Conservation (phyloP, 2,113 vertebrate genomes). For the Dascyllus trimaculatus region DNA sequence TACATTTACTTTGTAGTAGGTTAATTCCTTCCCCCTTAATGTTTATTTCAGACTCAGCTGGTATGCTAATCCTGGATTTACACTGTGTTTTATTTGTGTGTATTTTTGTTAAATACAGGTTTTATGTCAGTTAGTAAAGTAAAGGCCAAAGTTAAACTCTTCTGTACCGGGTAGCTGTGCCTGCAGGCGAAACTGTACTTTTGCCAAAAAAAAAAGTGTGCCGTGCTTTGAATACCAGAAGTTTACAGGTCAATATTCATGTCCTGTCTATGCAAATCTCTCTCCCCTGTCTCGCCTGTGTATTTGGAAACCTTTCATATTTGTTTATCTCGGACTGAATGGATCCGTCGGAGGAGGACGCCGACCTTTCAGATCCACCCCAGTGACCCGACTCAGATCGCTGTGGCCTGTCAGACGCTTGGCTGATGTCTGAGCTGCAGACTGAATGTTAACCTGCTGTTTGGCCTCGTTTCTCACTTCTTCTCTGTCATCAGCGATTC, state of each 20-base stretch:
- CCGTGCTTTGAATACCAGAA: constrained; percentile 25
- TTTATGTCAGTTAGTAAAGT: constrained; percentile 11
- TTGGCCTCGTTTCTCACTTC: constrained; percentile 45
- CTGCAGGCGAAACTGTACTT: constrained; percentile 2
- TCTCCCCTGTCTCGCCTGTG: constrained; percentile 34
- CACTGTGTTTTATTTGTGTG: neutral
- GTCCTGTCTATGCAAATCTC: constrained; percentile 55
- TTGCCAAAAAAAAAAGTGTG: constrained; percentile 2
- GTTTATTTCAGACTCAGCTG: neutral
- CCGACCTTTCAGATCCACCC: constrained; percentile 72
- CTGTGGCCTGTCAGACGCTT: constrained; percentile 34
- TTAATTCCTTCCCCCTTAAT: neutral
- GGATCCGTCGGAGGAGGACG: constrained; percentile 39
- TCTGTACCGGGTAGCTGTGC: constrained; percentile 10
- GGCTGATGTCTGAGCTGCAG: constrained; percentile 50
- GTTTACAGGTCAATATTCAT: constrained; percentile 51
- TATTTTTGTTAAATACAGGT: constrained; percentile 7
- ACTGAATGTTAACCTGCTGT: constrained; percentile 58
- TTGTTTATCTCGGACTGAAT: constrained; percentile 65
- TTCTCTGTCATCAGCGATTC: constrained; percentile 22
- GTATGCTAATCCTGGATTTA: constrained; percentile 5
- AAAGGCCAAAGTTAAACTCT: constrained; percentile 37
- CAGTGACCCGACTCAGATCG: constrained; percentile 41
- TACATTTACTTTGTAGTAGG: neutral
- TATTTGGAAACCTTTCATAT: constrained; percentile 61